Evolutionary conservation across 2,888 invertebrate species (phyloP).

Genomic region (Omphaloscelis lunosa): DNA sequence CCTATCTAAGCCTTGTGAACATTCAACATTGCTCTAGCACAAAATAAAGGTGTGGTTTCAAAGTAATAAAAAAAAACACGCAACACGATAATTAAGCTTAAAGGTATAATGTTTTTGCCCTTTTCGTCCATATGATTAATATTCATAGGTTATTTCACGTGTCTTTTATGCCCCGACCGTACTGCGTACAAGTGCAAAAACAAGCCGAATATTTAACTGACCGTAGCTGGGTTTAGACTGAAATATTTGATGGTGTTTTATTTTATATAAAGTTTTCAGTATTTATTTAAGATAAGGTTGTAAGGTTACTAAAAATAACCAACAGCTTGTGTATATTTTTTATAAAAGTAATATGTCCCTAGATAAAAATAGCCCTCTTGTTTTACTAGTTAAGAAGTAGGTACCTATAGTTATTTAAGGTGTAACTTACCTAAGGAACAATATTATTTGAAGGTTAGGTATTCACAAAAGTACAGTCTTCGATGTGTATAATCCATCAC

Average conservation of each 20-base stretch:
- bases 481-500: background rate
- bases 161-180: constrained; percentile 50
- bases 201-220: constrained; percentile 51
- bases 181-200: constrained; percentile 48
- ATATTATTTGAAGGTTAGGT: background rate
- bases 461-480: background rate
- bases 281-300: background rate
- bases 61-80: constrained; percentile 58
- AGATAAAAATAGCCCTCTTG: background rate
- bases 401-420: background rate
- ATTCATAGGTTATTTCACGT: constrained; percentile 65
- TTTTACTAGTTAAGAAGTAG: background rate
- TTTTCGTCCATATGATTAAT: constrained; percentile 60
- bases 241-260: constrained; percentile 16
- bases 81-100: constrained; percentile 63
- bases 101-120: constrained; percentile 57
- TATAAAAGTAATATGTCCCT: background rate
- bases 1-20: constrained; percentile 30
- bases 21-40: constrained; percentile 33
- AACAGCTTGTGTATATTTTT: background rate
- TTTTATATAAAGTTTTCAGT: constrained; percentile 13
- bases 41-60: constrained; percentile 43
- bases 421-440: background rate
- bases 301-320: background rate
- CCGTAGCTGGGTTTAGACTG: constrained; percentile 21